phyloP scores from a whole-genome alignment of 2,113 vertebrate genomes.

The Megaceryle maxima region DNA sequence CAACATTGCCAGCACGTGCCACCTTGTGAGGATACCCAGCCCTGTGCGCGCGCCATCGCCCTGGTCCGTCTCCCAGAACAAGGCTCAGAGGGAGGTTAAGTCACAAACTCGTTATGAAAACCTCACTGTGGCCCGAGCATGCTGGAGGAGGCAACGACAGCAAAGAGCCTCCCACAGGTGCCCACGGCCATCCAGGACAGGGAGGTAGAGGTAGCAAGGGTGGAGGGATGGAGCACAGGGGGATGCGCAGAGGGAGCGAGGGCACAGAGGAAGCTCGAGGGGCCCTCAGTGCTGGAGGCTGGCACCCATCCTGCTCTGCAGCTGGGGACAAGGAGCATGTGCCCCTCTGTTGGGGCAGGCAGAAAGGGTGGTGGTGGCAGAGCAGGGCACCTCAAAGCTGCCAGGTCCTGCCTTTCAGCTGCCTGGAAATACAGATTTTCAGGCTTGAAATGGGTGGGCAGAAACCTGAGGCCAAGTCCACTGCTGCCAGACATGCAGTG shows the following conservation, averaged over 20 bases:
- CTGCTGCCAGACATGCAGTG: rapidly evolving
- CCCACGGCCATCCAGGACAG: background rate
- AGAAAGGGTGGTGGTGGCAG: background rate
- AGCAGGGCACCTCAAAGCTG: background rate
- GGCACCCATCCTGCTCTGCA: background rate
- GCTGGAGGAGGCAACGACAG: background rate
- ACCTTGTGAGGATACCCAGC: rapidly evolving
- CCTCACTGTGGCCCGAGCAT: background rate
- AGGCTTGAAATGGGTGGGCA: background rate
- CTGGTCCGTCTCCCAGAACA: background rate
- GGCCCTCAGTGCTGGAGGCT: background rate
- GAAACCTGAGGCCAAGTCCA: background rate
- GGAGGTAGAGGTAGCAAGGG: background rate
- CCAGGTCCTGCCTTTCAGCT: background rate
- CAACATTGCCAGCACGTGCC: rapidly evolving
- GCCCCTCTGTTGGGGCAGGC: background rate
- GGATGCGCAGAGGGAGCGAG: background rate
- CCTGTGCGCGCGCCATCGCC: background rate
- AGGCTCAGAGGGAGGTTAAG: background rate
- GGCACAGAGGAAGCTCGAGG: rapidly evolving
- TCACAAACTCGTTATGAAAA: background rate
- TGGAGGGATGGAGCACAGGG: background rate
- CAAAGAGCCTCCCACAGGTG: rapidly evolving
- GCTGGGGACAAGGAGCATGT: background rate
- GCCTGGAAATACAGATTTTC: background rate